phyloP scores from a whole-genome alignment of 2,888 invertebrate species.

The Heliconius cydno region DNA sequence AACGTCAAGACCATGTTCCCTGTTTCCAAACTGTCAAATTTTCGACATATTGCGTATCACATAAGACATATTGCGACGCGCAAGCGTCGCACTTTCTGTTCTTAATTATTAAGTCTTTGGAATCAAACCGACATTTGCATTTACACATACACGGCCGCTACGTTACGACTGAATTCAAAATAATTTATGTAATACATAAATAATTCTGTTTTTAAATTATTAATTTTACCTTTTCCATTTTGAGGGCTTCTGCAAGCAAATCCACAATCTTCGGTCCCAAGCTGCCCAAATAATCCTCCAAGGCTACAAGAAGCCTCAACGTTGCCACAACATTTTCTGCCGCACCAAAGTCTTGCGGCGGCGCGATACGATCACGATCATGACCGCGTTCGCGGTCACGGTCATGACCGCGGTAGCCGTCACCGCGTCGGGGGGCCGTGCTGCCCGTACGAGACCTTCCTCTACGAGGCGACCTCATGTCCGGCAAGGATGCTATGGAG shows the following conservation, averaged over 20 bases:
- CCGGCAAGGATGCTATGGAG: conserved; percentile 62
- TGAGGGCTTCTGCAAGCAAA: conserved; percentile 89
- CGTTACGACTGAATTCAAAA: too few species aligned
- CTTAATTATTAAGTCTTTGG: too few species aligned
- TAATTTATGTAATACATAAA: too few species aligned
- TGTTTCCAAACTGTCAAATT: too few species aligned
- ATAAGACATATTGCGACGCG: too few species aligned
- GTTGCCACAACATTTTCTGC: conserved; percentile 86
- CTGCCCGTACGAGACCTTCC: conserved; percentile 48
- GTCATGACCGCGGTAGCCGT: conserved; percentile 45
- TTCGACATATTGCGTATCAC: too few species aligned
- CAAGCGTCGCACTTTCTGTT: too few species aligned
- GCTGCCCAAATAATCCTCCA: conserved; percentile 93
- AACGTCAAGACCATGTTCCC: too few species aligned
- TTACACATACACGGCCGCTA: too few species aligned
- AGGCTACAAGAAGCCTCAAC: conserved; percentile 89
- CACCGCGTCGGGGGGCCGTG: conserved; percentile 52
- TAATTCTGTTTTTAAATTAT: too few species aligned
- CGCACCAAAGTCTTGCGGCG: conserved; percentile 63
- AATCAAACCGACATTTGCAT: too few species aligned
- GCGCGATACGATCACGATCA: conserved; percentile 32
- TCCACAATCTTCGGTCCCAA: conserved; percentile 91
- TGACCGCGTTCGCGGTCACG: conserved; percentile 41
- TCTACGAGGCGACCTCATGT: conserved; percentile 51
- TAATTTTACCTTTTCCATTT: conserved; percentile 86